These are phyloP conservation scores for Mormyrops attenuatus DNA, from an alignment of 2,797 vertebrate species.

Conservation along the genomic window DNA sequence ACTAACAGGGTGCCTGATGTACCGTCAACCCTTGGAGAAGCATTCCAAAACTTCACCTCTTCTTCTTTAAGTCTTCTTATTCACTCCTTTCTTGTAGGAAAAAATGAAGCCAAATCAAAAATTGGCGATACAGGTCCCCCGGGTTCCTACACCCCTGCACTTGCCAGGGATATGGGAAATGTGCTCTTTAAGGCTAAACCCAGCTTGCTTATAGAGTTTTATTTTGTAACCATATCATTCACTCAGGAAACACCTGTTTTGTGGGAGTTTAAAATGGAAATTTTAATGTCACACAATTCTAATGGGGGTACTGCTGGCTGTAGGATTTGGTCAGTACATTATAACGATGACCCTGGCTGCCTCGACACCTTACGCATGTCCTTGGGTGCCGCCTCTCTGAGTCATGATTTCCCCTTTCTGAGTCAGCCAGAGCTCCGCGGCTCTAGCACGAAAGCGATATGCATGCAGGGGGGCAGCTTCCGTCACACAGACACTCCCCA, in stretches of 20 bases:
- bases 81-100: neutral
- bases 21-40: conserved; percentile 32
- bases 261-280: neutral
- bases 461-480: neutral
- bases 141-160: neutral
- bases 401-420: neutral
- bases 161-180: neutral
- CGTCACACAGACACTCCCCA: neutral
- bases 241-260: neutral
- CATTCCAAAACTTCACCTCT: conserved; percentile 28
- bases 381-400: neutral
- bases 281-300: neutral
- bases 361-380: neutral
- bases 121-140: neutral
- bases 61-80: neutral
- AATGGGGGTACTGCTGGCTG: neutral
- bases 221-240: neutral
- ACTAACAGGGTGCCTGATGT: conserved; percentile 31
- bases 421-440: neutral
- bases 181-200: neutral
- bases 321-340: neutral
- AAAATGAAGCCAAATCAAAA: neutral
- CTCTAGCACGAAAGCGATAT: neutral
- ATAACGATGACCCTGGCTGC: neutral
- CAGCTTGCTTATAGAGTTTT: neutral